phyloP scores from a whole-genome alignment of 1,140 invertebrate genomes.

The Homalodisca vitripennis region DNA sequence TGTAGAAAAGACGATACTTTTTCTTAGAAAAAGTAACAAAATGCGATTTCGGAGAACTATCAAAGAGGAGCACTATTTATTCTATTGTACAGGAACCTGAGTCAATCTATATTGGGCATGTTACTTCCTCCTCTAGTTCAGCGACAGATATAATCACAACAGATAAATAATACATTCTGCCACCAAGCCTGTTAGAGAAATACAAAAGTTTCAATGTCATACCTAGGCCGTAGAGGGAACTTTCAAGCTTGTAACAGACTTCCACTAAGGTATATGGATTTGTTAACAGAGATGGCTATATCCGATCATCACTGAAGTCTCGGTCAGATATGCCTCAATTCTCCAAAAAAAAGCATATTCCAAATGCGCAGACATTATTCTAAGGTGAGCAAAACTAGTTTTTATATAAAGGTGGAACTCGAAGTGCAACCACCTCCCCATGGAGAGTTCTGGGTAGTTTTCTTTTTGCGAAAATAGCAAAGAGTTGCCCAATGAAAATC shows the following conservation, averaged over 20 bases:
- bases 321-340: slow-evolving; percentile 27
- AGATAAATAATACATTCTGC: slow-evolving; percentile 26
- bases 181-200: slow-evolving; percentile 20
- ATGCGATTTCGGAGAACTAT: slow-evolving; percentile 38
- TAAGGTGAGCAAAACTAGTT: not conserved
- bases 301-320: slow-evolving; percentile 28
- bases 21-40: slow-evolving; percentile 36
- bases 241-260: slow-evolving; percentile 42
- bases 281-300: slow-evolving; percentile 36
- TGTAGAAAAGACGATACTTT: slow-evolving; percentile 41
- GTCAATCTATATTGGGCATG: slow-evolving; percentile 40
- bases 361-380: not conserved
- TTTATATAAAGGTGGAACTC: not conserved
- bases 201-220: slow-evolving; percentile 39
- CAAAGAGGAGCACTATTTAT: slow-evolving; percentile 40
- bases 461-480: slow-evolving; percentile 5
- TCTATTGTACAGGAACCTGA: slow-evolving; percentile 41
- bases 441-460: slow-evolving; percentile 29
- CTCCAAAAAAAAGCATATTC: too few relatives aligned
- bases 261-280: slow-evolving; percentile 35
- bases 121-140: slow-evolving; percentile 35
- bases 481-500: slow-evolving; percentile 10
- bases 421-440: too few relatives aligned
- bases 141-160: slow-evolving; percentile 36
- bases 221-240: slow-evolving; percentile 43